Evolutionary conservation across 2,888 invertebrate genomes (phyloP).

Genomic region (Mamestra brassicae): DNA sequence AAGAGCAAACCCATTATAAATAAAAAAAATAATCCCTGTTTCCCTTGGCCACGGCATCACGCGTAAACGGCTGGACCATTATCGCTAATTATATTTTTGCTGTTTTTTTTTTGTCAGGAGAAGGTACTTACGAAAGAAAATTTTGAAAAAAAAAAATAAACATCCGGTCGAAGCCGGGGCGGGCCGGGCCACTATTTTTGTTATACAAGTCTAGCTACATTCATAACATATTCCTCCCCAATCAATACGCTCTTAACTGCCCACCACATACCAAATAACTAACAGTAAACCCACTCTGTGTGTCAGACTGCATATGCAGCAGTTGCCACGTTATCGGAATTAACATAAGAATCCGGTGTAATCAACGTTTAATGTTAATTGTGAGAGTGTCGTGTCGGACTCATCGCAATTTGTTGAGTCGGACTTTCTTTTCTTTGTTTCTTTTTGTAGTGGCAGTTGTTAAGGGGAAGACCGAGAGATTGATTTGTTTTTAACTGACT

Average conservation of each 20-base stretch:
- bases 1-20: too few species aligned
- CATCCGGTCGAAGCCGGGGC: too few species aligned
- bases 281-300: constrained; percentile 32
- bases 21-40: too few species aligned
- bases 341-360: constrained; percentile 60
- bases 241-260: constrained; percentile 5
- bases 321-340: constrained; percentile 44
- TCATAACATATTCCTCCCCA: background rate
- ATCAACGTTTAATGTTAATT: constrained; percentile 59
- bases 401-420: constrained; percentile 50
- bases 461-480: background rate
- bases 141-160: too few species aligned
- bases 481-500: too few species aligned
- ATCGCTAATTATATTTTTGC: too few species aligned
- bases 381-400: constrained; percentile 21
- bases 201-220: too few species aligned
- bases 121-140: too few species aligned
- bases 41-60: too few species aligned
- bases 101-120: too few species aligned
- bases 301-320: constrained; percentile 21
- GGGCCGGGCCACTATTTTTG: too few species aligned
- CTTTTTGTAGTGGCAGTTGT: constrained; percentile 6
- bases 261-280: constrained; percentile 24
- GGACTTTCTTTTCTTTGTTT: constrained; percentile 21
- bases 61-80: too few species aligned